These are phyloP conservation scores for Haliclystus octoradiatus DNA, from an alignment of 30 jellyfish, hydroid and myxozoan species.

Conservation along the genomic window DNA sequence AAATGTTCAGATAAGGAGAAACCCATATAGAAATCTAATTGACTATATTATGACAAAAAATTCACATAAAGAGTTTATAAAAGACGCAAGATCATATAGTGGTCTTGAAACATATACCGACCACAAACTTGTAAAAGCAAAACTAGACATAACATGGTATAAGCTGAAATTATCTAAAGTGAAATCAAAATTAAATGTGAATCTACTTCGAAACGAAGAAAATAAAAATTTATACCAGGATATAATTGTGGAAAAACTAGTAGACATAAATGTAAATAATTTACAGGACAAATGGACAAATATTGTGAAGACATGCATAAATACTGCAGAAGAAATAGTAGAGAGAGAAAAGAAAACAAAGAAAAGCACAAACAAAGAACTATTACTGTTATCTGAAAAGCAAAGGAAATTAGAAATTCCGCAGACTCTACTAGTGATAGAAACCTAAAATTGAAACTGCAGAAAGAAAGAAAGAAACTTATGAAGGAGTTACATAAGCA, in stretches of 20 bases:
- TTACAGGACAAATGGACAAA: constrained; percentile 15
- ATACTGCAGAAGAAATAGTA: constrained; percentile 14
- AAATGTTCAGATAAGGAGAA: constrained; percentile 8
- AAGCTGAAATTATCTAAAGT: neutral
- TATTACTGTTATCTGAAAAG: too few species aligned
- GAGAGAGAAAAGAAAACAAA: constrained; percentile 9
- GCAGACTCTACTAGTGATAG: too few species aligned
- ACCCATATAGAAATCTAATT: constrained; percentile 23
- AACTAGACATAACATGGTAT: constrained; percentile 3
- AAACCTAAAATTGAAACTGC: too few species aligned
- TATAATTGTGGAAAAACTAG: constrained; percentile 3
- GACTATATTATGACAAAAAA: constrained; percentile 19
- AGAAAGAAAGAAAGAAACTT: too few species aligned
- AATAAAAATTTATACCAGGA: constrained; percentile 7
- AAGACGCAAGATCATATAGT: constrained; percentile 33
- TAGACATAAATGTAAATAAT: neutral
- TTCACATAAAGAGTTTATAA: constrained; percentile 11
- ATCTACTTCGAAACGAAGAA: too few species aligned
- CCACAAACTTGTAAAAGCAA: too few species aligned
- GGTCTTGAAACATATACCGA: constrained; percentile 28
- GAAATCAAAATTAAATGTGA: constrained; percentile 1
- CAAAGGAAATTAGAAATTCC: too few species aligned
- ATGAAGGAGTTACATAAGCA: too few species aligned
- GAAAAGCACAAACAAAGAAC: constrained; percentile 22
- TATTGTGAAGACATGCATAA: too few species aligned